Evolutionary conservation across 2,888 invertebrate species (phyloP).

Genomic region (Eudemis profundana): DNA sequence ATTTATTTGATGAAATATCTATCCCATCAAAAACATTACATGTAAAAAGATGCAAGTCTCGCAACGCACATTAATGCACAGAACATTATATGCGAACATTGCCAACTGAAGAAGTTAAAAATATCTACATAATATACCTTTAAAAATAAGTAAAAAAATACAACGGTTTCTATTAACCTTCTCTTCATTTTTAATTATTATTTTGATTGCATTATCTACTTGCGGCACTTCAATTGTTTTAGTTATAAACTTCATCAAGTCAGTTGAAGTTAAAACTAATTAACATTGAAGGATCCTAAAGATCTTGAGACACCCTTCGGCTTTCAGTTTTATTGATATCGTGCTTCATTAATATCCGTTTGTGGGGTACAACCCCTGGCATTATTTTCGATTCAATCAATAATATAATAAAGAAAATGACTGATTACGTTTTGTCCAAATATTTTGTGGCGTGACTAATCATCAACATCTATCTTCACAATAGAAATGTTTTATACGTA

Average conservation of each 20-base stretch:
- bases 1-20: background rate
- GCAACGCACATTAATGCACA: no score
- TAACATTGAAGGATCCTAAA: slow-evolving; percentile 2
- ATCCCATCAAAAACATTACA: no score
- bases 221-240: background rate
- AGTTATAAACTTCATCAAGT: slow-evolving; percentile 3
- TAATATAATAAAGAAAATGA: background rate
- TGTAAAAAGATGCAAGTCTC: no score
- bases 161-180: no score
- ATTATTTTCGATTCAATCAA: background rate
- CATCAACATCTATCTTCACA: no score
- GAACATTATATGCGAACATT: no score
- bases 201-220: background rate
- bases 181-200: no score
- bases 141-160: no score
- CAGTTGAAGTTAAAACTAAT: slow-evolving; percentile 11
- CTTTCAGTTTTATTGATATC: slow-evolving; percentile 17
- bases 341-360: slow-evolving; percentile 19
- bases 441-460: background rate
- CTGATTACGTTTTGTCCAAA: slow-evolving; percentile 11
- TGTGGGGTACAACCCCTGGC: background rate
- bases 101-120: no score
- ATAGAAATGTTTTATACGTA: no score
- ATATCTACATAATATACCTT: no score
- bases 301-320: slow-evolving; percentile 3